phyloP scores from a whole-genome alignment of 2,797 vertebrate species.

The Mormyrops attenuatus region DNA sequence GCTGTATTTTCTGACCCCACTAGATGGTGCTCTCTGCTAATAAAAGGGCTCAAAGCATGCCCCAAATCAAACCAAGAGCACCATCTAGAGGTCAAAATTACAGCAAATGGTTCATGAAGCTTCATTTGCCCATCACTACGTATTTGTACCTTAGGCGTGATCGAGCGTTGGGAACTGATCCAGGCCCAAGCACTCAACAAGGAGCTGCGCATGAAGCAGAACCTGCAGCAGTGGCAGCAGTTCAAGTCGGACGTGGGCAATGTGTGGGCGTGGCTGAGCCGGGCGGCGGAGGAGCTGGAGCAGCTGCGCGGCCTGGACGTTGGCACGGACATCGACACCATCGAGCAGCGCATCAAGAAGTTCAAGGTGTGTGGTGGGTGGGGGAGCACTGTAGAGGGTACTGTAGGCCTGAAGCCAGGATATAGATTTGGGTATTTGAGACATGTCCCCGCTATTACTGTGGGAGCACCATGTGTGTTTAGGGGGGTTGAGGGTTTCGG shows the following conservation, averaged over 20 bases:
- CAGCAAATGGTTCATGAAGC: not conserved
- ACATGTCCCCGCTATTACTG: not conserved
- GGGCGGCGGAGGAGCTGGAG: conserved; percentile 76
- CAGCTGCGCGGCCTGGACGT: conserved; percentile 64
- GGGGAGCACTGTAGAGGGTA: not conserved
- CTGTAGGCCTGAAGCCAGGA: not conserved
- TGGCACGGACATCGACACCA: conserved; percentile 81
- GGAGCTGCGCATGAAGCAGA: conserved; percentile 85
- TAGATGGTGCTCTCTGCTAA: not conserved
- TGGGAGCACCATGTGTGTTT: not conserved
- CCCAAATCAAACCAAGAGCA: not conserved
- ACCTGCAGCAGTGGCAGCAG: conserved; percentile 84
- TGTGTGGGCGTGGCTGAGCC: conserved; percentile 75
- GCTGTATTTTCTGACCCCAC: not conserved
- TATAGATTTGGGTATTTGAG: not conserved
- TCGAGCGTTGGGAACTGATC: conserved; percentile 90
- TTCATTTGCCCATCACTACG: not conserved
- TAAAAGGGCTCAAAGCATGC: not conserved
- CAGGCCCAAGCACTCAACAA: conserved; percentile 91
- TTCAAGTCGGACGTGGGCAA: conserved; percentile 81
- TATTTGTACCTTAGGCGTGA: conserved; percentile 68
- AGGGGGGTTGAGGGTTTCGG: not conserved
- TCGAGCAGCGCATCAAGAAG: conserved; percentile 83
- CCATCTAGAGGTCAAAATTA: no score
- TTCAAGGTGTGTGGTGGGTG: conserved; percentile 69